Conservation (phyloP, 2,113 vertebrate genomes). For the Anthoscopus minutus region DNA sequence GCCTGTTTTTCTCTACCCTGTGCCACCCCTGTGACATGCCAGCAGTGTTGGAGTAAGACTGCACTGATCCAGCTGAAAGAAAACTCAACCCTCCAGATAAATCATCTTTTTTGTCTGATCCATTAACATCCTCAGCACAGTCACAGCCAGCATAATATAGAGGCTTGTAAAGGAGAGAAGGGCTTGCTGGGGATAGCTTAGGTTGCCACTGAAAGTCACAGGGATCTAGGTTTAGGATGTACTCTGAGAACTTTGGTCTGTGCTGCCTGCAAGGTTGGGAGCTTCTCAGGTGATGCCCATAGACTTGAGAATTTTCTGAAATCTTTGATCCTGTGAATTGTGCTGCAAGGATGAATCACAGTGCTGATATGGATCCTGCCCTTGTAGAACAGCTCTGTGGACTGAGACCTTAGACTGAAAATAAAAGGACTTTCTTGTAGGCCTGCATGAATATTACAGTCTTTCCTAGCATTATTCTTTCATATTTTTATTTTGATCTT, state of each 20-base stretch:
- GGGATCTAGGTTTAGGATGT: background rate
- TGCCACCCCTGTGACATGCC: background rate
- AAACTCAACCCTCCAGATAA: background rate
- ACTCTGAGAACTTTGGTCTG: background rate
- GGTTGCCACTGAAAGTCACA: background rate
- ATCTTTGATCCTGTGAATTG: background rate
- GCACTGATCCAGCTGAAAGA: background rate
- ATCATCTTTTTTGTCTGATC: background rate
- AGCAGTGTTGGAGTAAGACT: background rate
- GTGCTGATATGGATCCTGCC: background rate
- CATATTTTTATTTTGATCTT: background rate
- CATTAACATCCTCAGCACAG: background rate
- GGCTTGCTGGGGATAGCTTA: background rate
- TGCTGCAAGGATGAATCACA: background rate
- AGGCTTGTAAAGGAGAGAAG: background rate
- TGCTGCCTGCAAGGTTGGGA: background rate
- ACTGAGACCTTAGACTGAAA: background rate
- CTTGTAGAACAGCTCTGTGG: background rate
- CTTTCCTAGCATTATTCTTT: background rate
- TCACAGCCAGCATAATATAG: accelerated
- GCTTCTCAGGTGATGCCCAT: background rate
- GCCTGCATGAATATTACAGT: background rate
- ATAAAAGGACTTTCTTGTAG: background rate
- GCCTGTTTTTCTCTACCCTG: background rate
- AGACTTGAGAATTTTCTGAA: background rate